A percentile compares a stretch with the other conserved stretches of the same genome.
Evolutionary conservation across 1,140 invertebrate genomes (phyloP).

Genomic region (Pachyrhynchus sulphureomaculatus): DNA sequence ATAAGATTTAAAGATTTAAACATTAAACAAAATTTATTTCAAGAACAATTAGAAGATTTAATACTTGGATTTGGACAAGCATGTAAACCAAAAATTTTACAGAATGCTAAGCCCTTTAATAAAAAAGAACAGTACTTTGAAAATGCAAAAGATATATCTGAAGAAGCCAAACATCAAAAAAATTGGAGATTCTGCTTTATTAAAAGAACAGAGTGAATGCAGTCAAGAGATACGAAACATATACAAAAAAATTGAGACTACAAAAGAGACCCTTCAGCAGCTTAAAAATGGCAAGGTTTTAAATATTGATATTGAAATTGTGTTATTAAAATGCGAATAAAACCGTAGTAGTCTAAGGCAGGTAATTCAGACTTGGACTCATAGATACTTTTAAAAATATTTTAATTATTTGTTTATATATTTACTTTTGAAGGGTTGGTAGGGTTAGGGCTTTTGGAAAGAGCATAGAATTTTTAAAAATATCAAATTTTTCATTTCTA

Average conservation of each 20-base stretch:
- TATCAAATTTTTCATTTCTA: too few species aligned
- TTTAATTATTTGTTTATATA: too few species aligned
- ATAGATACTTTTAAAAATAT: too few species aligned
- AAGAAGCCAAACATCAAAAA: background rate
- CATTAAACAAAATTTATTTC: background rate
- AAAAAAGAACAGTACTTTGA: background rate
- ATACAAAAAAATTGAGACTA: background rate
- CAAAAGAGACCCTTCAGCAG: background rate
- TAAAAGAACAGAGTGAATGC: background rate
- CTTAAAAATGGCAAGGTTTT: background rate
- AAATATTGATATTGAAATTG: too few species aligned
- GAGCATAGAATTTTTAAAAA: too few species aligned
- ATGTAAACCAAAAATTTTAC: background rate
- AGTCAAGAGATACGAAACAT: background rate
- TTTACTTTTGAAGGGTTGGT: too few species aligned
- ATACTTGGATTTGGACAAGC: background rate
- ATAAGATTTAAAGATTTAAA: background rate
- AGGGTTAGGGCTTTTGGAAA: too few species aligned
- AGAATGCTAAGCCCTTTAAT: background rate
- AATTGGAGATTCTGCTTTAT: background rate
- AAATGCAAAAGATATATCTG: background rate
- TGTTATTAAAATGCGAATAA: too few species aligned
- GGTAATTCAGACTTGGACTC: too few species aligned
- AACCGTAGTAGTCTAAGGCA: too few species aligned
- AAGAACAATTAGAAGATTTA: background rate